phyloP scores from a whole-genome alignment of 1,140 invertebrate genomes.

The Lordiphosa stackelbergi region DNA sequence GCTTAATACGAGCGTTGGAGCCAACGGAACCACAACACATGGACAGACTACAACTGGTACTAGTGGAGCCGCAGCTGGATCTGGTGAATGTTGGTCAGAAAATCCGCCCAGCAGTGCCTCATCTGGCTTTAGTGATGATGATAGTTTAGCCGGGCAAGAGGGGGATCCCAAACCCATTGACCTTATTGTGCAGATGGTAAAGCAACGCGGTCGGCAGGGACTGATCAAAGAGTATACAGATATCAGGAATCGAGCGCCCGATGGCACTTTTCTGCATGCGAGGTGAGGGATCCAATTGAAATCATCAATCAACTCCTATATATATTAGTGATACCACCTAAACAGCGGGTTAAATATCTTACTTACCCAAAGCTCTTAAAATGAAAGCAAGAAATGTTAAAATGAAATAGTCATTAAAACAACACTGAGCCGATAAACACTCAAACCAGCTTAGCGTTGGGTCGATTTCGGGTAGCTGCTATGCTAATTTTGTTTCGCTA shows the following conservation, averaged over 20 bases:
- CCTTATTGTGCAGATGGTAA: constrained; percentile 88
- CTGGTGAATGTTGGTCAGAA: constrained; percentile 80
- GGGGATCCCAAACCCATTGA: constrained; percentile 81
- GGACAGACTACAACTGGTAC: constrained; percentile 45
- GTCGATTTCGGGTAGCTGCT: no score
- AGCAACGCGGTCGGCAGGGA: constrained; percentile 85
- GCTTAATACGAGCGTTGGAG: constrained; percentile 30
- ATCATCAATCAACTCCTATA: no score
- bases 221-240: constrained; percentile 90
- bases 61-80: constrained; percentile 13
- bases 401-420: no score
- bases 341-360: no score
- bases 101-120: constrained; percentile 87
- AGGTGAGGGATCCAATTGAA: constrained; percentile 35
- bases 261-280: constrained; percentile 89
- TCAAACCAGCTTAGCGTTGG: no score
- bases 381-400: no score
- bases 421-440: no score
- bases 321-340: no score
- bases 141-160: constrained; percentile 87
- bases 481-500: no score
- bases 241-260: constrained; percentile 88
- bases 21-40: constrained; percentile 37
- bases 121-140: constrained; percentile 92
- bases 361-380: no score